Conservation (phyloP, 1,140 invertebrate genomes). For the Drosophila dunni region DNA sequence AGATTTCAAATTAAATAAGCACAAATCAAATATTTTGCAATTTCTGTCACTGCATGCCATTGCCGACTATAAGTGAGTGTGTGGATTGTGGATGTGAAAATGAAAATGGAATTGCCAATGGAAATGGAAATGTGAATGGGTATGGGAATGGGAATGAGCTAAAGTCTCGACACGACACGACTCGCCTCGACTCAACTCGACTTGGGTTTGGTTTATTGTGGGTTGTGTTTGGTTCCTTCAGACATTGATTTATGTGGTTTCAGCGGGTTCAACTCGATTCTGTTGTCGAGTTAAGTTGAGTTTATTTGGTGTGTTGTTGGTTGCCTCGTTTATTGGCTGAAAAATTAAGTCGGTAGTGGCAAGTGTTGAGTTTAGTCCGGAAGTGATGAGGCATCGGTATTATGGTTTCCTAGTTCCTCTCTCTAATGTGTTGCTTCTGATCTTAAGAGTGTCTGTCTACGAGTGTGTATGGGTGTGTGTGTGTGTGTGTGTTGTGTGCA, state of each 20-base stretch:
- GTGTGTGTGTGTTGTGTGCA: background rate
- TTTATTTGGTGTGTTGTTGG: conserved; percentile 30
- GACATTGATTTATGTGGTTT: conserved; percentile 79
- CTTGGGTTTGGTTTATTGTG: conserved; percentile 33
- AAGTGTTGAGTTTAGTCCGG: conserved; percentile 20
- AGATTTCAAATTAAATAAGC: conserved; percentile 80
- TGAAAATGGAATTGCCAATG: conserved; percentile 13
- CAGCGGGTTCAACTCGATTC: conserved; percentile 35
- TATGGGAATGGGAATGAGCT: background rate
- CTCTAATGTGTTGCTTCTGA: conserved; percentile 17
- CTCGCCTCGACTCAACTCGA: background rate
- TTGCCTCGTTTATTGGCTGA: conserved; percentile 62
- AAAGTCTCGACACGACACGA: background rate
- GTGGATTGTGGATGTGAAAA: conserved; percentile 13
- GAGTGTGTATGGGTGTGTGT: background rate
- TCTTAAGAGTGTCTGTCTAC: background rate
- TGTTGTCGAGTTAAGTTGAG: background rate
- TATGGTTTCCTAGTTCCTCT: conserved; percentile 55
- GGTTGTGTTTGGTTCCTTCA: conserved; percentile 34
- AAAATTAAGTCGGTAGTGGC: conserved; percentile 62
- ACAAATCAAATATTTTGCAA: conserved; percentile 81
- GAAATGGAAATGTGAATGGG: conserved; percentile 12
- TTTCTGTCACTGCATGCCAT: conserved; percentile 67
- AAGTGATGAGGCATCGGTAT: conserved; percentile 53
- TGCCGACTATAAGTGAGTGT: conserved; percentile 12